Evolutionary conservation across 2,113 vertebrate species (phyloP).

Genomic region (Mirza zaza): DNA sequence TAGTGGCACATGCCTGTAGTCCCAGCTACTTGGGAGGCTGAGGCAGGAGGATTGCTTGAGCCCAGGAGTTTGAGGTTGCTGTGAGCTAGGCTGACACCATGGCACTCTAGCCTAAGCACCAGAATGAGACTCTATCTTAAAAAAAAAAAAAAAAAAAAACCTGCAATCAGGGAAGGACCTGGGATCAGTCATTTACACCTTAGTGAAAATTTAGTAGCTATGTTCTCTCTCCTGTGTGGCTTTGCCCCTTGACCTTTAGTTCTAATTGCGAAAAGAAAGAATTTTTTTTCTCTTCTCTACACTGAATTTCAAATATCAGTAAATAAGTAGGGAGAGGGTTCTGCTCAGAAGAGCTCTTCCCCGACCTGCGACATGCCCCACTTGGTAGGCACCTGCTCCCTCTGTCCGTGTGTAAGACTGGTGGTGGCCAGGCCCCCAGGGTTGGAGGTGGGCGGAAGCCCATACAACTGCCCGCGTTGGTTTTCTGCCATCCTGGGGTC

Average conservation of each 20-base stretch:
- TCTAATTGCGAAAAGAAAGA: background rate
- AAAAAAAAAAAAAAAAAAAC: too few species aligned
- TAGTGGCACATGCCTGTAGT: too few species aligned
- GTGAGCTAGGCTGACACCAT: too few species aligned
- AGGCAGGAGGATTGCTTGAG: too few species aligned
- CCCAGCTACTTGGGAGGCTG: too few species aligned
- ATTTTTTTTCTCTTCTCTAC: background rate
- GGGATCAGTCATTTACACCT: background rate
- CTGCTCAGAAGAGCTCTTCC: background rate
- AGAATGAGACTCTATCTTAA: too few species aligned
- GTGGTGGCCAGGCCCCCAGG: background rate
- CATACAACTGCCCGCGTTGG: too few species aligned
- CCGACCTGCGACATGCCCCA: background rate
- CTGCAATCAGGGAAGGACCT: background rate
- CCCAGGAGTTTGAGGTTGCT: too few species aligned
- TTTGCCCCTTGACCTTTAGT: background rate
- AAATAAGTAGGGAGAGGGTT: background rate
- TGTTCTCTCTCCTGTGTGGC: background rate
- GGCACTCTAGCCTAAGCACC: too few species aligned
- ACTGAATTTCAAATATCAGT: conserved; percentile 31
- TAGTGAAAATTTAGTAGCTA: background rate
- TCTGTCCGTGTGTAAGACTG: background rate
- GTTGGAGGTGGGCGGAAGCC: background rate
- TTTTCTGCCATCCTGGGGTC: too few species aligned
- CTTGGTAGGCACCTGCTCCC: background rate